Conservation (phyloP, 1,140 invertebrate genomes). For the Drosophila saltans region DNA sequence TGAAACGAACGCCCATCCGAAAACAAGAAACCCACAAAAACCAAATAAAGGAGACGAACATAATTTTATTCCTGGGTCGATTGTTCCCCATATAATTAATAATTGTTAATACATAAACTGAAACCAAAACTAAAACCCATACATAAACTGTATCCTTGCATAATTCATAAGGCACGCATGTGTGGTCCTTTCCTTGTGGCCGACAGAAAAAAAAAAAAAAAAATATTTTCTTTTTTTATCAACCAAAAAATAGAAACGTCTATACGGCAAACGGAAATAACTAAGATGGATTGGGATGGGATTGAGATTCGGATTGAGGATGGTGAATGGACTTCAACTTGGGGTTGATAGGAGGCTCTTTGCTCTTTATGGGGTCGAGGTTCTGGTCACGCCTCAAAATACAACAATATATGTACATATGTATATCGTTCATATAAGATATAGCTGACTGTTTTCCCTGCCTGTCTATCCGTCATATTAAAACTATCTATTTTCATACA, state of each 20-base stretch:
- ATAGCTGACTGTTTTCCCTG: background rate
- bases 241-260: conserved; percentile 3
- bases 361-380: conserved; percentile 4
- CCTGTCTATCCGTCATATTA: conserved; percentile 11
- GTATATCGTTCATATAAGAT: conserved; percentile 5
- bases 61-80: background rate
- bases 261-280: background rate
- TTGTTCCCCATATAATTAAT: conserved; percentile 31
- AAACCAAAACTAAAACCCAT: conserved; percentile 17
- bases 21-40: background rate
- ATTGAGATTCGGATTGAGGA: too few relatives aligned
- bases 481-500: conserved; percentile 12
- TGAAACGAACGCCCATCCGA: background rate
- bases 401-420: conserved; percentile 12
- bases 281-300: background rate
- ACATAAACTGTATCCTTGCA: conserved; percentile 31
- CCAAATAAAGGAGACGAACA: conserved; percentile 4
- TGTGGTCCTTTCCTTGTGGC: background rate
- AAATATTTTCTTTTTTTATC: background rate
- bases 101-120: conserved; percentile 44
- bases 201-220: conserved; percentile 32
- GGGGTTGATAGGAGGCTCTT: background rate
- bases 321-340: too few relatives aligned
- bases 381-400: conserved; percentile 3
- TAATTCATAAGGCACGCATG: conserved; percentile 52